Evolutionary conservation across 2,113 vertebrate species (phyloP), one percentile per base, ranked within the genome.

Genomic region (Dicaeum eximium): DNA sequence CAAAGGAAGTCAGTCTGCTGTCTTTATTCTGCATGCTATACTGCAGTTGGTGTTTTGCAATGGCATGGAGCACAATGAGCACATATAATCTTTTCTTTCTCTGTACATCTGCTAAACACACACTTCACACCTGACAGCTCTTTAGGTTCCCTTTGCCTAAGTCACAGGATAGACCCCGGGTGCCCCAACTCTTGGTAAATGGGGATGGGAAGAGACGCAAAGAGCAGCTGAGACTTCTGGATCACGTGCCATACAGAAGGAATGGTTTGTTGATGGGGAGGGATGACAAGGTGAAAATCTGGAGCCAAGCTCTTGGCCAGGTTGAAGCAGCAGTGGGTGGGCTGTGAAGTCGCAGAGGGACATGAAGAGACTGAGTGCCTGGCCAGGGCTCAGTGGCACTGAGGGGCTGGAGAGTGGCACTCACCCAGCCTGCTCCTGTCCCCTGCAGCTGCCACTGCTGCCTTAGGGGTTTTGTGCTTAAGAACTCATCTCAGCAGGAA

Each of bases 1-100:
- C 64, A 96, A 88, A 95, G 71, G n/a, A 92, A 88, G 37, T 37
- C 71, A 88, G 37, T 37, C 71, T 82, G 50, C 42, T 62, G 87
- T 40, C 85, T 70, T 91, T 38, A 51, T 54, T 80, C 58, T 70
- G 54, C 62, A 25, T 54, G 62, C 78, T 84, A 11, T 40, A 16
- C 33, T 47, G 61, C 38, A 69, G 54, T 37, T 38, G 54, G n/a
- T 47, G 77, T 70, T 88, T 53, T 2, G 4, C 72, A 80, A n/a
- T 21, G n/a, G 35, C 69, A 70, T 2, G 38, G n/a, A 84, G 35
- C 40, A 67, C 67, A 67, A 40, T 37, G 56, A 67, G 28, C 23
- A 44, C 33, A 24, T 22, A 25, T 13, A 80, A 85, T 56, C 47
- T 70, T 50, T 65, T 77, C 37, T 69, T 61, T 85, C 45, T 84